Percentiles rank a stretch among this genome's conserved stretches.
Evolutionary conservation across 2,888 invertebrate genomes (phyloP).

Genomic region (Desoria tigrina): DNA sequence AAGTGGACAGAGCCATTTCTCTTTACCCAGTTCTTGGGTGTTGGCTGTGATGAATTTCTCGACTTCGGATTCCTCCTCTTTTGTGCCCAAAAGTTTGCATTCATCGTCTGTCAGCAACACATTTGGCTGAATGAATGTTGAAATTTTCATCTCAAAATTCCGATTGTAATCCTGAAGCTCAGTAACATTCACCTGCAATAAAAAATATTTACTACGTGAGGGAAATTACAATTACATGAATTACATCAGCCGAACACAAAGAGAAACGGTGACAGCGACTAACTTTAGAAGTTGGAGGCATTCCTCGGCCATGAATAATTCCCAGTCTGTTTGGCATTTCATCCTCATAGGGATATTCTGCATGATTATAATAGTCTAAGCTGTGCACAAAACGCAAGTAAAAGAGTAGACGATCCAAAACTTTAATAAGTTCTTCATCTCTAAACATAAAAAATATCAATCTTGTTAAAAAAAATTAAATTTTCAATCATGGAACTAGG

Average conservation of each 20-base stretch:
- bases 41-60: conserved; percentile 95
- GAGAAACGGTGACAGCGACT: no score
- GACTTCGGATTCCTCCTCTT: conserved; percentile 74
- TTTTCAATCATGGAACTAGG: background rate
- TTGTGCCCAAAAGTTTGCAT: conserved; percentile 78
- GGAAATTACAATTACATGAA: no score
- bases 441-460: conserved; percentile 28
- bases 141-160: conserved; percentile 87
- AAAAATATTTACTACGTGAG: conserved; percentile 15
- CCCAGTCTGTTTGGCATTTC: conserved; percentile 99
- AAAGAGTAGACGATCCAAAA: conserved; percentile 76
- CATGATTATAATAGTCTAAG: conserved; percentile 98
- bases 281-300: conserved; percentile 79
- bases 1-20: conserved; percentile 95
- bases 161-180: conserved; percentile 75
- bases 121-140: conserved; percentile 79
- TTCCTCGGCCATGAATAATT: conserved; percentile 94
- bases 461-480: background rate
- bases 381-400: conserved; percentile 97
- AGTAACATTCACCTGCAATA: conserved; percentile 65
- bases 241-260: background rate
- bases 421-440: conserved; percentile 56
- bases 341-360: conserved; percentile 98
- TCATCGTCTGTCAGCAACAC: conserved; percentile 71
- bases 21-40: conserved; percentile 93